Conservation (phyloP, 1,140 invertebrate species). For the Drosophila athabasca region DNA sequence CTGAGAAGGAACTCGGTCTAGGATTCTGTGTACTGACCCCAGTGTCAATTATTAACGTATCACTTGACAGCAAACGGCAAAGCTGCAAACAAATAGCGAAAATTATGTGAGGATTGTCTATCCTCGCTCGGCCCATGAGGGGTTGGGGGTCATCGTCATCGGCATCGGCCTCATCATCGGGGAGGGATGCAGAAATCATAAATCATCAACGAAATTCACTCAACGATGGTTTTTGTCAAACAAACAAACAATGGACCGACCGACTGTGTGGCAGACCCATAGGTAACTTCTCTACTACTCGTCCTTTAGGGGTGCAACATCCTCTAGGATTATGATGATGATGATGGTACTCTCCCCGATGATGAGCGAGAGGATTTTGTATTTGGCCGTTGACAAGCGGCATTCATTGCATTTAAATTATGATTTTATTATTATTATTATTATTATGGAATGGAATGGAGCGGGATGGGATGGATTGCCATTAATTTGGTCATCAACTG, state of each 20-base stretch:
- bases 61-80: slow-evolving; percentile 75
- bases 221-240: slow-evolving; percentile 79
- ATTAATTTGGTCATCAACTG: slow-evolving; percentile 76
- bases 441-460: slow-evolving; percentile 53
- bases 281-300: slow-evolving; percentile 54
- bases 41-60: slow-evolving; percentile 83
- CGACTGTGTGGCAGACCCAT: slow-evolving; percentile 37
- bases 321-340: slow-evolving; percentile 27
- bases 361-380: slow-evolving; percentile 55
- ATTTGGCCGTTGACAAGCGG: slow-evolving; percentile 73
- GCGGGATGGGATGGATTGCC: slow-evolving; percentile 30
- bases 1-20: not conserved
- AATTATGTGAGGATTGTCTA: slow-evolving; percentile 60
- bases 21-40: slow-evolving; percentile 63
- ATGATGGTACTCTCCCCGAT: slow-evolving; percentile 41
- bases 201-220: slow-evolving; percentile 76
- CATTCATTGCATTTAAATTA: slow-evolving; percentile 80
- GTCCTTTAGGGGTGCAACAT: slow-evolving; percentile 62
- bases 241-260: slow-evolving; percentile 73
- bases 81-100: slow-evolving; percentile 78
- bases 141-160: slow-evolving; percentile 55
- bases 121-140: slow-evolving; percentile 11
- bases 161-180: slow-evolving; percentile 16
- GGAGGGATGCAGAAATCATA: slow-evolving; percentile 73
- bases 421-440: slow-evolving; percentile 80